These are phyloP conservation scores for Venustaconcha ellipsiformis DNA, from an alignment of 1,140 invertebrate genomes.

Conservation along the genomic window DNA sequence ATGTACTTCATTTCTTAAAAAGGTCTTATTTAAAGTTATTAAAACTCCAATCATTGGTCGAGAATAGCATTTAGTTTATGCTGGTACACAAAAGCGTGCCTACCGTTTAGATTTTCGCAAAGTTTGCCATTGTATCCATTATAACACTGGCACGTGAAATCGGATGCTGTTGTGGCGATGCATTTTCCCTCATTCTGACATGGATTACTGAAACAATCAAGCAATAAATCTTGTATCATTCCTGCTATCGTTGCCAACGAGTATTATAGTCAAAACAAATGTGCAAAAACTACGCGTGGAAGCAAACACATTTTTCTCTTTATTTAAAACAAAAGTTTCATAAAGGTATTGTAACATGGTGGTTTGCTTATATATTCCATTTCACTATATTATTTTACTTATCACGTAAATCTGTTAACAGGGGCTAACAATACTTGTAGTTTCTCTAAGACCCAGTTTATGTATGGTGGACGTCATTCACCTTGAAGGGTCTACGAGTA, in stretches of 20 bases:
- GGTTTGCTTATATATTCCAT: background rate
- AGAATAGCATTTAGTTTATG: background rate
- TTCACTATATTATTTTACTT: too few species aligned
- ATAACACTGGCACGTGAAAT: conserved; percentile 31
- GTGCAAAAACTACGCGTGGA: background rate
- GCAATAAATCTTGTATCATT: background rate
- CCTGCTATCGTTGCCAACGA: background rate
- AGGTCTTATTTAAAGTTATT: background rate
- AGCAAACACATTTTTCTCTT: background rate
- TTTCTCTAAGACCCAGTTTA: too few species aligned
- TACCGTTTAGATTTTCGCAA: conserved; percentile 31
- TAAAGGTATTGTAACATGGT: background rate
- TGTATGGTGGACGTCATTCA: too few species aligned
- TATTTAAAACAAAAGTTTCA: background rate
- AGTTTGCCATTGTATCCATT: conserved; percentile 14
- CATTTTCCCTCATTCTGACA: conserved; percentile 41
- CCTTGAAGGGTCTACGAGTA: too few species aligned
- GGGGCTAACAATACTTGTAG: too few species aligned
- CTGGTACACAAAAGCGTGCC: background rate
- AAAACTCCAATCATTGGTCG: background rate
- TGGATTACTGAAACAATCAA: conserved; percentile 14
- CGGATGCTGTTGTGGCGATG: conserved; percentile 26
- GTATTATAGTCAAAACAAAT: background rate
- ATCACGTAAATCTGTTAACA: too few species aligned
- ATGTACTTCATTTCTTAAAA: background rate